Evolutionary conservation across 2,113 vertebrate genomes (phyloP).

Genomic region (Sylvia atricapilla): DNA sequence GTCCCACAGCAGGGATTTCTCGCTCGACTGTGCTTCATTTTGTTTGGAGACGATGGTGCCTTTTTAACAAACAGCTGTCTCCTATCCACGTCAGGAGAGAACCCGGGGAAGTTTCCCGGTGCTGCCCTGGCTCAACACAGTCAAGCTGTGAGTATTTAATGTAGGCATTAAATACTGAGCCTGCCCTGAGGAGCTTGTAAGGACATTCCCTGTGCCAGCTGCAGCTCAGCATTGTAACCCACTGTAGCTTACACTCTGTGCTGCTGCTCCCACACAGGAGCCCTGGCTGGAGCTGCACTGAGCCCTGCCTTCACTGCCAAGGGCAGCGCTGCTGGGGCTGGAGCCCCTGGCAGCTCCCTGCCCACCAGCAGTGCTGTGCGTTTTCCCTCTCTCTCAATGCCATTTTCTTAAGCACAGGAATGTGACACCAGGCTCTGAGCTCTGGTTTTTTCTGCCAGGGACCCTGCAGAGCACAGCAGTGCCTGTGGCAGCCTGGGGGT

Average conservation of each 20-base stretch:
- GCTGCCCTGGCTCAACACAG: not conserved
- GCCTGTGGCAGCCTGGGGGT: not conserved
- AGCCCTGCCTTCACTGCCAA: not conserved
- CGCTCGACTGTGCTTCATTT: fast-evolving
- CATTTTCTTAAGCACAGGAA: not conserved
- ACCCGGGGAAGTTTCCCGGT: fast-evolving
- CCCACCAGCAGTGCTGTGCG: not conserved
- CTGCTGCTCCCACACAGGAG: fast-evolving
- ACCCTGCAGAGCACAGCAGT: fast-evolving
- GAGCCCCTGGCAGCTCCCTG: not conserved
- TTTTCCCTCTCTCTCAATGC: not conserved
- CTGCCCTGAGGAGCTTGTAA: not conserved
- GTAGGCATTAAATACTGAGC: fast-evolving
- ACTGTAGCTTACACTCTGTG: fast-evolving
- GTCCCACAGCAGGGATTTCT: not conserved
- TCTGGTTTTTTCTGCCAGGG: not conserved
- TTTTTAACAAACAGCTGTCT: not conserved
- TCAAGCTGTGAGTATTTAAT: fast-evolving
- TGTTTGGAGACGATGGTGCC: not conserved
- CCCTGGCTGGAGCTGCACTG: fast-evolving
- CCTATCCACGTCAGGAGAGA: not conserved
- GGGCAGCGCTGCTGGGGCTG: not conserved
- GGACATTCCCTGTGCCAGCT: not conserved
- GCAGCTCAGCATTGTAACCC: not conserved
- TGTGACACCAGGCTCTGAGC: not conserved